These are phyloP conservation scores for Nicator chloris DNA, from an alignment of 2,113 vertebrate genomes.

Conservation along the genomic window DNA sequence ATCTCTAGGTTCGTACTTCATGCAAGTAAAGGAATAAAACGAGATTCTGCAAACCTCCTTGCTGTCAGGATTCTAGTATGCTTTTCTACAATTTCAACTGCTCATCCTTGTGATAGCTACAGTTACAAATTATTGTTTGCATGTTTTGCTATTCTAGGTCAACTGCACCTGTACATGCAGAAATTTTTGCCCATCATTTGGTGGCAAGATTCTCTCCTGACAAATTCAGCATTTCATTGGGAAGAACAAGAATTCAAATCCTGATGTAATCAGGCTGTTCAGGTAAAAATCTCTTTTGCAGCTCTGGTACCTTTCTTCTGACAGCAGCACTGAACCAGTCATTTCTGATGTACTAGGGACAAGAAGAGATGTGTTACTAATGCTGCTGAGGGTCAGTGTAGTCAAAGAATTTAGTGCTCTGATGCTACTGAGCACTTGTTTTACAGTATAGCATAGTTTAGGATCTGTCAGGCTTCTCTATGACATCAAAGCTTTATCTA, in stretches of 20 bases:
- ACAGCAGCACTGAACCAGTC: neutral
- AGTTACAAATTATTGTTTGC: neutral
- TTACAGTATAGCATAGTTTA: neutral
- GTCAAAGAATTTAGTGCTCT: neutral
- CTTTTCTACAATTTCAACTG: neutral
- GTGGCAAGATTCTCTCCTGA: neutral
- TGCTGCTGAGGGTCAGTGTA: neutral
- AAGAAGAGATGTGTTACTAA: neutral
- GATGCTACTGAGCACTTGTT: neutral
- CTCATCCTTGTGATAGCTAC: neutral
- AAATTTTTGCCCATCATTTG: neutral
- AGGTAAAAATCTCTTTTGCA: neutral
- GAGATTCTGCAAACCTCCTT: slow-evolving; percentile 25
- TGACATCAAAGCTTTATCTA: neutral
- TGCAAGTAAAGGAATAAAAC: slow-evolving; percentile 6
- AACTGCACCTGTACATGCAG: neutral
- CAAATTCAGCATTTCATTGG: neutral
- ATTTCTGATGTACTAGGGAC: neutral
- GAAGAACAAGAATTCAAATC: neutral
- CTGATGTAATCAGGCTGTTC: neutral
- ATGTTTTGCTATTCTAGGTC: neutral
- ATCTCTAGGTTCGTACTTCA: neutral
- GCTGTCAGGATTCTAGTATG: neutral
- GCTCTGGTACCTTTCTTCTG: neutral
- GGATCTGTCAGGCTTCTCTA: neutral